A percentile compares a stretch with the other conserved stretches of the same genome.
Conservation (phyloP, 2,888 invertebrate genomes). For the Machimus rusticus region DNA sequence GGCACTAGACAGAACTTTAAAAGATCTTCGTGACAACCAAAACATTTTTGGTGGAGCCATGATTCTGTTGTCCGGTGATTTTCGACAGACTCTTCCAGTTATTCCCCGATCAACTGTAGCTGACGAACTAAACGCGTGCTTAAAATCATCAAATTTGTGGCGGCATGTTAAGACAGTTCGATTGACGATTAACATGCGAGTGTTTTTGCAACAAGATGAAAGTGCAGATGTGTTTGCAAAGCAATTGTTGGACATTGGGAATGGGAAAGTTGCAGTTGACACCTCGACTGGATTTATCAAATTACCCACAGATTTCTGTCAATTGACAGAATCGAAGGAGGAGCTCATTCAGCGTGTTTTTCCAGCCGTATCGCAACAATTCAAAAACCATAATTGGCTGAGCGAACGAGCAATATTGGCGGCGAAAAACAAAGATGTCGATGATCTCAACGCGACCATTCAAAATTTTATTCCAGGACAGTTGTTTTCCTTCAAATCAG, state of each 20-base stretch:
- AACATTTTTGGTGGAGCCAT: constrained; percentile 47
- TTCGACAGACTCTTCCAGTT: constrained; percentile 52
- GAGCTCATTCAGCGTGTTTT: constrained; percentile 52
- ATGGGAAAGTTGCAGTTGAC: constrained; percentile 46
- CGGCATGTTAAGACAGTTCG: background rate
- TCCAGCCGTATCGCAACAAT: constrained; percentile 48
- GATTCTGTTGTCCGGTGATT: constrained; percentile 51
- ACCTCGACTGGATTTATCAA: constrained; percentile 37
- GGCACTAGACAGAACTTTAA: constrained; percentile 51
- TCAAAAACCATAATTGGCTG: constrained; percentile 46
- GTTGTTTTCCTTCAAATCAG: constrained; percentile 34
- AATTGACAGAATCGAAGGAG: constrained; percentile 48
- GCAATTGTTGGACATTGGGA: background rate
- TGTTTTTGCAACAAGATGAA: too few species aligned
- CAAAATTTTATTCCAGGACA: constrained; percentile 33
- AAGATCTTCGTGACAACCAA: constrained; percentile 48
- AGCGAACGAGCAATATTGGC: constrained; percentile 48
- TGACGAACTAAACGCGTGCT: background rate
- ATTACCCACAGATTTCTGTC: constrained; percentile 43
- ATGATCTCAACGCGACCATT: constrained; percentile 43
- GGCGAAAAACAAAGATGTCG: constrained; percentile 44
- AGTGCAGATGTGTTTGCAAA: too few species aligned
- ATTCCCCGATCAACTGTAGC: constrained; percentile 47
- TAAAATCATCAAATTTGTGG: background rate
- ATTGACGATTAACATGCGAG: background rate